Base-by-base conservation (phyloP, 2,113 vertebrate genomes). In the Calidris pugnax region DNA sequence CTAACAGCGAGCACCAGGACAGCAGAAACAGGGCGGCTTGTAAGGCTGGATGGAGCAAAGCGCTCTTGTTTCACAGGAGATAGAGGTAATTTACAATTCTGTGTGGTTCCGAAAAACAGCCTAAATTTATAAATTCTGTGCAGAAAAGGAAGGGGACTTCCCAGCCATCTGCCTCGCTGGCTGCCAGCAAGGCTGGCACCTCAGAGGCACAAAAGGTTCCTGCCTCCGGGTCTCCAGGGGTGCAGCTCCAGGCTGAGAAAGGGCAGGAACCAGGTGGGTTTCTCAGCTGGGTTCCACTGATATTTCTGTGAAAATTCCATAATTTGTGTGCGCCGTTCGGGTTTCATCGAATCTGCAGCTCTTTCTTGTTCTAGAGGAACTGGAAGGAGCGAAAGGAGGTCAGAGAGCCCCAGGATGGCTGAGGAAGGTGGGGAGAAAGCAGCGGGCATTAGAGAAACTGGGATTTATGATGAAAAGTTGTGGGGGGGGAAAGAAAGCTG, bases 321-420 rank as follows among this genome's bases (percentile, higher is more conserved):
- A 12, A 1, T 9, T 30, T 16, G n/a, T 5, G 72, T 2, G 20
- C 0, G 0, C 12, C 10, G 2, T 14, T 73, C 0, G 3, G 33
- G 9, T 56, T 72, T 68, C 18, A 39, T 33, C 39, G 6, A 20
- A 69, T 22, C 66, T 21, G 20, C 12, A 14, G 51, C 55, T 66
- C 21, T 20, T 15, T 45, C 64, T 64, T n/a, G 4, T 23, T 51
- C 57, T 39, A 10, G 55, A 87, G 55, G 37, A 71, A 15, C 6
- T 24, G 48, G 68, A 26, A 79, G 53, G 57, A 35, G 63, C 32
- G 19, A 14, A 74, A 45, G 28, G 43, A 43, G 45, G 23, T 26
- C 0, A 7, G 32, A 39, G 59, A 67, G 66, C 66, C 15, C 30
- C 15, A 7, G 67, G 62, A 47, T 33, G 80, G 68, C 41, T 50